Percentiles rank a stretch among this genome's conserved stretches.
Conservation (phyloP, 2,113 vertebrate species). For the Rhegmatorhina hoffmannsi region DNA sequence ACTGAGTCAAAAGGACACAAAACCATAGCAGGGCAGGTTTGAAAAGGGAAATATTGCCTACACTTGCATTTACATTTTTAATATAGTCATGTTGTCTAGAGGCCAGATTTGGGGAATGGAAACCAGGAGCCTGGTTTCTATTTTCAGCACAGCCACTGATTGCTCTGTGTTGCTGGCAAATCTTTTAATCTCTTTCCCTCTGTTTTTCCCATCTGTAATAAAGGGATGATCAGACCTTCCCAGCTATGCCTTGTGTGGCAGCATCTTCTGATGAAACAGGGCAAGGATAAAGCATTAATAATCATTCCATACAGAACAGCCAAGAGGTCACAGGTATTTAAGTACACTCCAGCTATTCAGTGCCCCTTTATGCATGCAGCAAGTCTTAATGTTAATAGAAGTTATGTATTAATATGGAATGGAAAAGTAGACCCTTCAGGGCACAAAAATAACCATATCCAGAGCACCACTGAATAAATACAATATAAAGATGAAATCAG, state of each 20-base stretch:
- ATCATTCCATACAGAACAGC: neutral
- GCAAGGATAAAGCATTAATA: slow-evolving; percentile 23
- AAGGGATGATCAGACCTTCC: slow-evolving; percentile 31
- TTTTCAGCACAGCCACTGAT: slow-evolving; percentile 52
- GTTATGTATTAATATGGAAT: neutral
- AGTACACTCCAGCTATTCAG: neutral
- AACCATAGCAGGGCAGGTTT: neutral
- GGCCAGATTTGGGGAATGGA: slow-evolving; percentile 46
- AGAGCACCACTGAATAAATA: slow-evolving; percentile 18
- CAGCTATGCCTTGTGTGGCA: neutral
- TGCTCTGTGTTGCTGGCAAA: slow-evolving; percentile 55
- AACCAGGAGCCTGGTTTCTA: slow-evolving; percentile 50
- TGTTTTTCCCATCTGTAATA: slow-evolving; percentile 53
- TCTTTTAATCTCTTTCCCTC: slow-evolving; percentile 63
- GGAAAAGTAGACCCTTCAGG: neutral
- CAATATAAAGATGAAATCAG: slow-evolving; percentile 2
- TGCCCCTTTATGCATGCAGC: neutral
- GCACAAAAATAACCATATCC: slow-evolving; percentile 11
- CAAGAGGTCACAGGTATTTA: slow-evolving; percentile 20
- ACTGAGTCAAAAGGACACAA: slow-evolving; percentile 1
- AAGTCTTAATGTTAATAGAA: neutral
- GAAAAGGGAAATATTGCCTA: neutral
- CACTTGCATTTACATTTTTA: slow-evolving; percentile 59
- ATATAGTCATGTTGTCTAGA: slow-evolving; percentile 14
- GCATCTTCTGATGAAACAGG: neutral